These are phyloP conservation scores for Pseudoatta argentina DNA, from an alignment of 1,140 invertebrate species.

Conservation along the genomic window DNA sequence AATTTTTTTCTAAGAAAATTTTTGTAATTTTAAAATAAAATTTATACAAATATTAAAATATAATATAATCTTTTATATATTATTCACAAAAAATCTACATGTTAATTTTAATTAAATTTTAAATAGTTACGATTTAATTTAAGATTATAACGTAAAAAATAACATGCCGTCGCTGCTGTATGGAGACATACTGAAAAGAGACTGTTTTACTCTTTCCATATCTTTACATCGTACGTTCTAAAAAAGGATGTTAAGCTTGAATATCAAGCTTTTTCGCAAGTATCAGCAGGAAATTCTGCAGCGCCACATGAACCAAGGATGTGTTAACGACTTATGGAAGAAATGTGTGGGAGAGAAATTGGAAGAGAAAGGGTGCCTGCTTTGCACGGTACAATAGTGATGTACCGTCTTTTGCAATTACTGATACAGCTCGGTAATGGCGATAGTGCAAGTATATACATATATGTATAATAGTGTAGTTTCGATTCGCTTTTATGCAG, in stretches of 20 bases:
- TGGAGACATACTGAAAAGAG: constrained; percentile 17
- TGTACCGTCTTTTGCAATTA: constrained; percentile 68
- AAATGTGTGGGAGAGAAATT: constrained; percentile 31
- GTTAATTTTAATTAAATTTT: neutral
- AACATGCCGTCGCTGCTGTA: neutral
- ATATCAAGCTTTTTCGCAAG: constrained; percentile 75
- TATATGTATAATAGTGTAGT: neutral
- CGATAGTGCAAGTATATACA: too few relatives aligned
- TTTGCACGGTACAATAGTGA: constrained; percentile 66
- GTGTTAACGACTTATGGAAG: constrained; percentile 71
- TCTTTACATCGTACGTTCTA: constrained; percentile 47
- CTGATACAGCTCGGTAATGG: constrained; percentile 24
- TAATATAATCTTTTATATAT: neutral
- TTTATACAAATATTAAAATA: neutral
- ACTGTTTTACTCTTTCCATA: neutral
- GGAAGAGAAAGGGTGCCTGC: constrained; percentile 9
- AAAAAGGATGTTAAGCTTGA: constrained; percentile 71
- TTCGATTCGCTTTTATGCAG: constrained; percentile 37
- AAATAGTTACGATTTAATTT: neutral
- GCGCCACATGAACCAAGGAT: constrained; percentile 67
- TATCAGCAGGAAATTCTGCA: constrained; percentile 76
- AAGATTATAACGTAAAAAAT: constrained; percentile 5
- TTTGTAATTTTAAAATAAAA: neutral
- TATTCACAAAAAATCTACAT: neutral
- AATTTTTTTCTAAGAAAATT: neutral